phyloP scores from a whole-genome alignment of 2,113 vertebrate species.

The Coracopsis vasa region DNA sequence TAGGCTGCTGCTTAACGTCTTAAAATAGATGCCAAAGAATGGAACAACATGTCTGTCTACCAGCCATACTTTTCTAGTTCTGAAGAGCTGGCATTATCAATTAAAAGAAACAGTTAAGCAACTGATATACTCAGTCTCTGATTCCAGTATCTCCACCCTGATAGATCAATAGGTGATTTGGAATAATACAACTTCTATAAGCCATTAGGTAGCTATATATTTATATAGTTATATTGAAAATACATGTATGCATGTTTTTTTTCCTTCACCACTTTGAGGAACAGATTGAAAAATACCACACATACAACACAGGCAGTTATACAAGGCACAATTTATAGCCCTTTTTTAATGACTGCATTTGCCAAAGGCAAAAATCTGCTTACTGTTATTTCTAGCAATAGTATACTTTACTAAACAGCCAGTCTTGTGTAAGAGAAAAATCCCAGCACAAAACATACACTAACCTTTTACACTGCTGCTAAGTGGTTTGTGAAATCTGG shows the following conservation, averaged over 20 bases:
- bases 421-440: background rate
- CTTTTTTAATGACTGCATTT: background rate
- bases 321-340: conserved; percentile 2
- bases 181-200: background rate
- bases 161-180: background rate
- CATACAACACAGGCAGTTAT: background rate
- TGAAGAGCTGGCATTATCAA: background rate
- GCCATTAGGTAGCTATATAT: background rate
- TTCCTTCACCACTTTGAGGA: background rate
- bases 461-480: background rate
- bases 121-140: background rate
- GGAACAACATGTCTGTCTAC: background rate
- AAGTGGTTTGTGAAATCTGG: background rate
- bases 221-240: background rate
- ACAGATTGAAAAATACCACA: background rate
- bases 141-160: background rate
- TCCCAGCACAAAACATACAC: background rate
- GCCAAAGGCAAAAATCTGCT: conserved; percentile 45
- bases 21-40: background rate
- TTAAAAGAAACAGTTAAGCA: background rate
- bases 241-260: background rate
- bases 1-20: background rate
- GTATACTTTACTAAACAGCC: background rate
- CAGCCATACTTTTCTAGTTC: background rate
- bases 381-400: conserved; percentile 6